Base-by-base conservation (phyloP, 1,140 invertebrate species). In the Zaprionus tsacasi region DNA sequence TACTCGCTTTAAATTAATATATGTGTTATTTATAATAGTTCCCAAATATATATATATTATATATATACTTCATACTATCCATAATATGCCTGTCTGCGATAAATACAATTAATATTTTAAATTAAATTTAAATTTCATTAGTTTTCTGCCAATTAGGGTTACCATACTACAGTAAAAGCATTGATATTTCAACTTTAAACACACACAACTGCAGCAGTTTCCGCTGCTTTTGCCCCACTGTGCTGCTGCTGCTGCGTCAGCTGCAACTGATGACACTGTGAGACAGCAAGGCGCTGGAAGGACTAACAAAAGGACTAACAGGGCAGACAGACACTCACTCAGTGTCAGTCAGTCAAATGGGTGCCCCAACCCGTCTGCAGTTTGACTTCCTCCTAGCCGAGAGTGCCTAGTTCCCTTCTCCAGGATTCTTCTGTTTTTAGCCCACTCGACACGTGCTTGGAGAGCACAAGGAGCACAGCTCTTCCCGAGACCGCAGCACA, bases 261-360 rank as follows among this genome's bases (percentile, higher is more conserved):
- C 85, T 89, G 85, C 85, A 88, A 81, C 85, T 89, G 85, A 89
- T 89, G 85, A 89, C 85, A 89, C 76, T 85, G 85, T 89, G 85
- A 89, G 85, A 76, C 85, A 89, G 79, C 68, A 78, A 78, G 81
- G 78, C 85, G 74, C 70, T 74, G 60, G 56, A 78, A 60, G 78
- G 52, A 55, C 85, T 75, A 87, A 45, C 82, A 79, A 87, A 82
- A 76, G 73, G 61, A 83, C 78, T 81, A 89, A 81, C 85, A 71
- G 70, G 74, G 74, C 27, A 30, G 27, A 30, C 80, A 81, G 80
- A 83, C 83, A 89, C 85, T 89, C 82, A 83, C 83, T 88, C 83
- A 89, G 85, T 78, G 81, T 78, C 85, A 83, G 70, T 70, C 85
- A 81, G 73, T 43, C 73, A 30, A 21, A 21, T 30, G 3, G 1